Conservation (phyloP, 1,140 invertebrate species). For the Odontomachus brunneus region DNA sequence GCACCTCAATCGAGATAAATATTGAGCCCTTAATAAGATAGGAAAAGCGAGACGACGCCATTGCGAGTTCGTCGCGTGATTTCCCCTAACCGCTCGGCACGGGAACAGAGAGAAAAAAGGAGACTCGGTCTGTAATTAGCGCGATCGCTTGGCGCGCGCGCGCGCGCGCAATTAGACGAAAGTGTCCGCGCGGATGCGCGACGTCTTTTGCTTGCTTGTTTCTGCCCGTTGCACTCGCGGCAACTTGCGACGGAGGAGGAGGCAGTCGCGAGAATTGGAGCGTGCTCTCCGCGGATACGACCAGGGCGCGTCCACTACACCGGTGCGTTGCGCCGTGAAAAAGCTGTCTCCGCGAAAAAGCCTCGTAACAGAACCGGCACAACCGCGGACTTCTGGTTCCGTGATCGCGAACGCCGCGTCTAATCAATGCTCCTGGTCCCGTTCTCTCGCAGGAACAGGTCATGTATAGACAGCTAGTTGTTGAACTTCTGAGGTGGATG, state of each 20-base stretch:
- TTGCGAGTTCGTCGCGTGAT: too few species aligned
- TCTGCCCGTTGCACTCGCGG: neutral
- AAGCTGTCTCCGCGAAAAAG: constrained; percentile 80
- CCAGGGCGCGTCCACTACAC: constrained; percentile 77
- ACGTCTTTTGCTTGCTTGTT: constrained; percentile 38
- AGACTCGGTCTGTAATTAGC: constrained; percentile 52
- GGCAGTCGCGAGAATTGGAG: constrained; percentile 80
- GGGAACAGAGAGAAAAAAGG: neutral
- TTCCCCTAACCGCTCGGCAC: neutral
- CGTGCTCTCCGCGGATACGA: constrained; percentile 77
- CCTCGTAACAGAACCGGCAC: constrained; percentile 67
- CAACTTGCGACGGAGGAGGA: neutral
- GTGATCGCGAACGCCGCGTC: constrained; percentile 22
- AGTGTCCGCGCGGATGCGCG: constrained; percentile 48
- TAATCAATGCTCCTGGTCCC: neutral
- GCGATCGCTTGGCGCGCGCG: constrained; percentile 53
- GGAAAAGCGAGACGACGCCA: too few species aligned
- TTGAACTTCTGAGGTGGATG: too few species aligned
- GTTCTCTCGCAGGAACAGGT: constrained; percentile 20
- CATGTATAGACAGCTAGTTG: neutral
- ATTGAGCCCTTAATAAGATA: neutral
- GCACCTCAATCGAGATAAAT: constrained; percentile 9
- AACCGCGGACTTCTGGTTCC: constrained; percentile 11
- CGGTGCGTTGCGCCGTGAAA: constrained; percentile 76
- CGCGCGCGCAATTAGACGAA: constrained; percentile 69